Conservation (phyloP, 2,797 vertebrate species). For the Falco rusticolus region DNA sequence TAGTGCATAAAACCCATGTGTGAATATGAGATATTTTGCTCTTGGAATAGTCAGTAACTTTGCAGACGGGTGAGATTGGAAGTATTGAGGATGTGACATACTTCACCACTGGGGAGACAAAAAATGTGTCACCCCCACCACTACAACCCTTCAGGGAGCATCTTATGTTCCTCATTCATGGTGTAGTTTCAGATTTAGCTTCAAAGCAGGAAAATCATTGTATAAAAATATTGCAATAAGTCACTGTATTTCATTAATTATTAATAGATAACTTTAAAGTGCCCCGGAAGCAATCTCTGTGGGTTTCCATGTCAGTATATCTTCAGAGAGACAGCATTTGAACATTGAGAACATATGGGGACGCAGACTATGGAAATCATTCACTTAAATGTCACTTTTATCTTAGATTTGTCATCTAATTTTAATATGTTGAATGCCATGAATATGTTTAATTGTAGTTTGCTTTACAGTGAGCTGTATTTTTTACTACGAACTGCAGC, state of each 20-base stretch:
- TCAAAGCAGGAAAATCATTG: slow-evolving; percentile 14
- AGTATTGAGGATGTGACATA: not conserved
- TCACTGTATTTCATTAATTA: slow-evolving; percentile 48
- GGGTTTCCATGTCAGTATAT: not conserved
- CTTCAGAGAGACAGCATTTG: slow-evolving; percentile 2
- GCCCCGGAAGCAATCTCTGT: slow-evolving; percentile 35
- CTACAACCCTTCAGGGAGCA: not conserved
- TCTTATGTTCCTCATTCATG: not conserved
- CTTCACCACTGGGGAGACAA: not conserved
- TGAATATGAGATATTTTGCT: not conserved
- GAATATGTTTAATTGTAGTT: slow-evolving; percentile 10
- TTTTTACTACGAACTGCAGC: not conserved
- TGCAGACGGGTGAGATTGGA: not conserved
- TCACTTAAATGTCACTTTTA: slow-evolving; percentile 44
- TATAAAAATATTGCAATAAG: slow-evolving; percentile 38
- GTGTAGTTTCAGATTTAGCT: not conserved
- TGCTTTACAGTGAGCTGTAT: not conserved
- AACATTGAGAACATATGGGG: slow-evolving; percentile 15
- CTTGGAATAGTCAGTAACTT: slow-evolving; percentile 16
- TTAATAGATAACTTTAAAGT: slow-evolving; percentile 51
- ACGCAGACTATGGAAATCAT: slow-evolving; percentile 3
- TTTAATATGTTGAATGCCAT: slow-evolving; percentile 24
- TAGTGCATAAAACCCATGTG: not conserved
- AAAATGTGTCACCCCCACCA: slow-evolving; percentile 9
- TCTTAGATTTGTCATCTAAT: slow-evolving; percentile 25